Base-by-base conservation (phyloP, 2,888 invertebrate species). In the Netelia inedita region DNA sequence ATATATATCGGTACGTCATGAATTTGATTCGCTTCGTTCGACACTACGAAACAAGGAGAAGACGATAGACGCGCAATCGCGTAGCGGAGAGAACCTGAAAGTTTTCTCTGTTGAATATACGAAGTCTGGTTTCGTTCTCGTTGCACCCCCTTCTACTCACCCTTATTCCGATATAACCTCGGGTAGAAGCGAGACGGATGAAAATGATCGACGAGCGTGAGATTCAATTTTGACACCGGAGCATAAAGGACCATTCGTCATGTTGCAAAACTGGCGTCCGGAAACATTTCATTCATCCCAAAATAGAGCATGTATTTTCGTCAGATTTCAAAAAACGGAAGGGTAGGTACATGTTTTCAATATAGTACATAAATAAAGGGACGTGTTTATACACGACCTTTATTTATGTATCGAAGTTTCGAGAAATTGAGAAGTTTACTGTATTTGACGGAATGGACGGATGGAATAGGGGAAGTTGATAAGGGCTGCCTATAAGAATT, bases 141-240 rank as follows among this genome's bases (percentile, higher is more conserved):
- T 55, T 68, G 41, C 19, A 57, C 28, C 46, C 61, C 28, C 21
- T 3, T 10, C 19, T 8, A 46, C 46, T 46, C 23, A n/a, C 14
- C 46, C 8, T 57, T 57, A 10, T 19, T 19, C 16, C 19, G 19
- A 57, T 19, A 57, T 57, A 57, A 57, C 21, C 57, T 16, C 28
- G 69, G 16, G 23, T 28, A 69, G 41, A 19, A n/a, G 61, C 0
- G 50, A 50, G 63, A 61, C 21, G 61, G 19, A 16, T 59, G n/a
- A 19, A 74, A 23, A 81, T 74, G 61, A 74, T 74, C 23, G 74
- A 69, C 50, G 68, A 81, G 53, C 14, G 57, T 73, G 28, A 28
- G 65, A 65, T 79, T 57, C 65, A 65, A 66, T 79, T 72, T 72
- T 65, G 53, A 66, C 55, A 79, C 16, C 1, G 23, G 72, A 41